These are phyloP conservation scores for Drymodes brunneopygia DNA, from an alignment of 2,113 vertebrate species.

Conservation along the genomic window DNA sequence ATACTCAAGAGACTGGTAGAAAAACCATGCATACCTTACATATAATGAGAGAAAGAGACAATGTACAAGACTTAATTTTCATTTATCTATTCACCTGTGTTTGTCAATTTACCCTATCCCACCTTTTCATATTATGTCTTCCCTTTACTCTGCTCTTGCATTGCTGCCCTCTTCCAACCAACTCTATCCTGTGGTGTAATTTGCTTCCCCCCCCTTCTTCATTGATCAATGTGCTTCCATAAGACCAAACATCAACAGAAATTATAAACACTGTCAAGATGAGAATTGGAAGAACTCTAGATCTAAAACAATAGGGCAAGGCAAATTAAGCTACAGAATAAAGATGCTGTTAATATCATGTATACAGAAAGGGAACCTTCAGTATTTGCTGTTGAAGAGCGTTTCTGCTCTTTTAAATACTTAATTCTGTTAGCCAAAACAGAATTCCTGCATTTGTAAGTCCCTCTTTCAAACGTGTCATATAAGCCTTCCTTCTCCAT, in stretches of 20 bases:
- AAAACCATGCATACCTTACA: not conserved
- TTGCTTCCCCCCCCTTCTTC: not conserved
- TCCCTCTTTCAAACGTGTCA: not conserved
- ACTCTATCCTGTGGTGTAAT: not conserved
- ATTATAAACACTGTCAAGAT: not conserved
- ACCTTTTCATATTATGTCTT: not conserved
- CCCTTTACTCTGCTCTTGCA: not conserved
- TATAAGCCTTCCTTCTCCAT: not conserved
- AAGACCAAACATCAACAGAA: not conserved
- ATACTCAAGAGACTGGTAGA: not conserved
- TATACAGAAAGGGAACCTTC: not conserved
- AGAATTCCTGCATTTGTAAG: not conserved
- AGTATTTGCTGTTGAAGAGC: not conserved
- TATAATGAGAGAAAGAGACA: not conserved
- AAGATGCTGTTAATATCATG: not conserved
- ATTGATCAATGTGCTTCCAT: not conserved
- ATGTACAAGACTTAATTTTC: not conserved
- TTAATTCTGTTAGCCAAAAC: not conserved
- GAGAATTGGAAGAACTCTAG: not conserved
- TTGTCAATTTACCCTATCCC: not conserved
- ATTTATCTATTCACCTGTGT: not conserved
- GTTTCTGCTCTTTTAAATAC: not conserved
- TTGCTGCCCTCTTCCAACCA: not conserved
- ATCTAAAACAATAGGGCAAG: not conserved
- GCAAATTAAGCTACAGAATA: not conserved